phyloP scores from a whole-genome alignment of 1,140 invertebrate species.

The Brachystomella parvula region DNA sequence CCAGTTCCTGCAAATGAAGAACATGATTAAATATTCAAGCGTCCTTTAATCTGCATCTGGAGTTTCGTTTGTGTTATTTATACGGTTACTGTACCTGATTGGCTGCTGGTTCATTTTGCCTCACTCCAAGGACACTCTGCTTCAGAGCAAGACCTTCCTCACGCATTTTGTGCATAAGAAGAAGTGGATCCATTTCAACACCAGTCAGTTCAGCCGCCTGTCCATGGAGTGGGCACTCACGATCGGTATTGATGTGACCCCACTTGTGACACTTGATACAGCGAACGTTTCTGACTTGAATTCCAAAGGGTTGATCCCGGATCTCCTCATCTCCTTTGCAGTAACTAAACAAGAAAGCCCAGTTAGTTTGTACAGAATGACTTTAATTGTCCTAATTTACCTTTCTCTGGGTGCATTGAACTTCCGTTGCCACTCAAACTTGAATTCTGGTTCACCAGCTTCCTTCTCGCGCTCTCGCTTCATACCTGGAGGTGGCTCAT shows the following conservation, averaged over 20 bases:
- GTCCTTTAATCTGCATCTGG: too few relatives aligned
- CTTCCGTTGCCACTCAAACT: conserved; percentile 99
- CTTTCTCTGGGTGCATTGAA: conserved; percentile 94
- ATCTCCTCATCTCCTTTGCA: conserved; percentile 94
- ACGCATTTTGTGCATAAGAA: conserved; percentile 78
- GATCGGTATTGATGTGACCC: conserved; percentile 98
- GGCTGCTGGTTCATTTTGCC: conserved; percentile 50
- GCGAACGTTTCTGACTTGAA: conserved; percentile 91
- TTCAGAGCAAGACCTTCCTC: conserved; percentile 86
- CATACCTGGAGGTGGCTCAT: conserved; percentile 96
- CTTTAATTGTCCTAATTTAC: conserved; percentile 42
- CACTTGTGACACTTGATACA: conserved; percentile 99
- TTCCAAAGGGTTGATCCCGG: conserved; percentile 96
- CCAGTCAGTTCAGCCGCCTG: conserved; percentile 58
- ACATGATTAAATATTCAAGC: too few relatives aligned
- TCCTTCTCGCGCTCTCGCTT: conserved; percentile 70
- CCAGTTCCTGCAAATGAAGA: conserved; percentile 39
- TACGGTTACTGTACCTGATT: conserved; percentile 46
- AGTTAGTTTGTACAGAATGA: neutral
- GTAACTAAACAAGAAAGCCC: conserved; percentile 54
- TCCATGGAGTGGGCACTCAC: conserved; percentile 88
- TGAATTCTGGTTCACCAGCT: conserved; percentile 91
- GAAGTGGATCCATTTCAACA: conserved; percentile 58
- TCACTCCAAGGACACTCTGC: conserved; percentile 57
- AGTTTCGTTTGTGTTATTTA: too few relatives aligned